Conservation (phyloP, 2,888 invertebrate species). For the Salticus scenicus region DNA sequence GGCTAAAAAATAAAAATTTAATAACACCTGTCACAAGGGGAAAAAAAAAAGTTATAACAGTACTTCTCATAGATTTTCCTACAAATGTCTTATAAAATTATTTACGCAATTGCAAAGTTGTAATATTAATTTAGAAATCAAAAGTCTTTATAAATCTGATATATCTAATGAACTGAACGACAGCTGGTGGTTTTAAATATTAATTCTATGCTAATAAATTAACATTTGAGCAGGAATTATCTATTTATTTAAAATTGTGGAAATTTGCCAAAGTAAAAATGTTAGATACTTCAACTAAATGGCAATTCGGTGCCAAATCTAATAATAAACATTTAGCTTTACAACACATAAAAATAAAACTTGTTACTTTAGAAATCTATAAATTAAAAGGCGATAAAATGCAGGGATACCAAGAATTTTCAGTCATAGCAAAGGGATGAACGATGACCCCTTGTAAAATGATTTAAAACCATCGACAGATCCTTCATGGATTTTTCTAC, state of each 20-base stretch:
- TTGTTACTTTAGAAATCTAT: neutral
- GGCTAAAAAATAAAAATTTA: no score
- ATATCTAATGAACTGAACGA: no score
- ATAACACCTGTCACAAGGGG: no score
- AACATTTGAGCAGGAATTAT: no score
- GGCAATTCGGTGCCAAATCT: neutral
- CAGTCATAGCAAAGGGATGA: slow-evolving; percentile 24
- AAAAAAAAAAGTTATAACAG: no score
- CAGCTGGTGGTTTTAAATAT: neutral
- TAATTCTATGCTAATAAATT: neutral
- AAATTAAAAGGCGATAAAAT: neutral
- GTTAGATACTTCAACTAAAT: neutral
- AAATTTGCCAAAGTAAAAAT: neutral
- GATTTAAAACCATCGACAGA: slow-evolving; percentile 29
- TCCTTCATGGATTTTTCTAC: slow-evolving; percentile 20
- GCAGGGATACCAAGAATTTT: slow-evolving; percentile 22
- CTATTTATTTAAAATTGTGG: neutral
- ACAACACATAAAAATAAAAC: neutral
- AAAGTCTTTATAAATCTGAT: no score
- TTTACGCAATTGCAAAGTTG: no score
- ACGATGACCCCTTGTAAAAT: slow-evolving; percentile 8
- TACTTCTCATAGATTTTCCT: no score
- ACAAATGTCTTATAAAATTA: no score
- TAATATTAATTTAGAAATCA: no score
- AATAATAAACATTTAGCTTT: neutral